A percentile compares a stretch with the other conserved stretches of the same genome.
Conservation (phyloP, 2,113 vertebrate genomes). For the Rhinolophus ferrumequinum region DNA sequence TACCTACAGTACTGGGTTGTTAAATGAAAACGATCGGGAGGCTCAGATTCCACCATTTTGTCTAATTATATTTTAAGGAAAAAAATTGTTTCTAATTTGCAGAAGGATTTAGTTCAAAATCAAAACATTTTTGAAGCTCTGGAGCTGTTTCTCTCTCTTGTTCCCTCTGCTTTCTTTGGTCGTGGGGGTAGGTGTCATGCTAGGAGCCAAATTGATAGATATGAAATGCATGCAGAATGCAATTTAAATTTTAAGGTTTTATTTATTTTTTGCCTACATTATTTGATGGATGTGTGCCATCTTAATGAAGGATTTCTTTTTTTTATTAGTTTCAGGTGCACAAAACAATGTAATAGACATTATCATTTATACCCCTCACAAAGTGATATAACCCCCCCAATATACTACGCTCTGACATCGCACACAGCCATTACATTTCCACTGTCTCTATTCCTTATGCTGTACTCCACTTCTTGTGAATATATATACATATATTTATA, state of each 20-base stretch:
- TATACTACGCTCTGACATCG: no score
- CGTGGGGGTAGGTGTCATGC: not conserved
- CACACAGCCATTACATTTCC: no score
- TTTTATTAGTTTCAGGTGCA: no score
- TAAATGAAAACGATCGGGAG: not conserved
- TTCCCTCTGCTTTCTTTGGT: not conserved
- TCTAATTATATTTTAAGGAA: not conserved
- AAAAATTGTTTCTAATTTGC: not conserved
- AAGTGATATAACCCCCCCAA: no score
- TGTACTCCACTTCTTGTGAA: no score
- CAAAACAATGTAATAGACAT: no score
- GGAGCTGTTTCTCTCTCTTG: not conserved
- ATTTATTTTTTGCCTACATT: not conserved
- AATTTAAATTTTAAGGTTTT: not conserved
- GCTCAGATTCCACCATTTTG: not conserved
- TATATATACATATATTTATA: no score
- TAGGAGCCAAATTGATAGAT: not conserved
- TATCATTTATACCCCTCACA: no score
- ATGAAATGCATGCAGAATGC: not conserved
- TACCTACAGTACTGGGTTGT: not conserved
- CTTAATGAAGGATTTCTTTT: not conserved
- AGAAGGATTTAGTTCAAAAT: not conserved
- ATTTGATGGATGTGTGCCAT: not conserved
- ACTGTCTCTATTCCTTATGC: no score
- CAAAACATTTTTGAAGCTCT: not conserved